phyloP scores from a whole-genome alignment of 2,113 vertebrate species.

The Cettia cetti region DNA sequence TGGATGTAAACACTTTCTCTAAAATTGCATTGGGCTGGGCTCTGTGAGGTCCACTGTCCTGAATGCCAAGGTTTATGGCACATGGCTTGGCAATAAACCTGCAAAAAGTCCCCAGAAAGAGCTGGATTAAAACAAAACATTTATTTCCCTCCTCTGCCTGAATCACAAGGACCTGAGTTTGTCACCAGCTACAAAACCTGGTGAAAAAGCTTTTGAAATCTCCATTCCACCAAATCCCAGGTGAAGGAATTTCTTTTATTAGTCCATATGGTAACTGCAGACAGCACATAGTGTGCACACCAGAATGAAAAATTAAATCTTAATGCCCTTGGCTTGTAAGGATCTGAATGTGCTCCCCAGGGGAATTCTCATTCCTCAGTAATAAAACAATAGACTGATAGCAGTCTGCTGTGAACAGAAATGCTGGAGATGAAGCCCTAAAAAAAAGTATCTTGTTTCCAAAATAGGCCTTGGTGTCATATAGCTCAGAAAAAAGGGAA shows the following conservation, averaged over 20 bases:
- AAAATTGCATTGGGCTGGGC: slow-evolving; percentile 88
- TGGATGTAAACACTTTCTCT: slow-evolving; percentile 95
- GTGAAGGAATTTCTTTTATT: background rate
- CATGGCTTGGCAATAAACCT: slow-evolving; percentile 91
- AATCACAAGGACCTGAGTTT: background rate
- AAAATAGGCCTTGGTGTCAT: background rate
- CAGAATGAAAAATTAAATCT: background rate
- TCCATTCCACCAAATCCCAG: background rate
- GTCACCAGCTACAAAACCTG: background rate
- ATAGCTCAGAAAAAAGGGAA: background rate
- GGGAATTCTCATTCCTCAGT: background rate
- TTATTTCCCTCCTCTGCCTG: background rate
- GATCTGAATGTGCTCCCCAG: background rate
- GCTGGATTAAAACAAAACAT: background rate
- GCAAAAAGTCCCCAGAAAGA: background rate
- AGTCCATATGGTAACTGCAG: background rate
- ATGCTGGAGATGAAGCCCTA: background rate
- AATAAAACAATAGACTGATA: background rate
- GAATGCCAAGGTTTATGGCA: slow-evolving; percentile 82
- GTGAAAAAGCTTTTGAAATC: background rate
- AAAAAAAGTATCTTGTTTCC: background rate
- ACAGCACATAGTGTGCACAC: background rate
- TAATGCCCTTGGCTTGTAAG: background rate
- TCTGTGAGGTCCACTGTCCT: slow-evolving; percentile 76
- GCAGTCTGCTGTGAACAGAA: background rate